These are phyloP conservation scores for Mythimna ferrago DNA, from an alignment of 2,888 invertebrate species.

Conservation along the genomic window DNA sequence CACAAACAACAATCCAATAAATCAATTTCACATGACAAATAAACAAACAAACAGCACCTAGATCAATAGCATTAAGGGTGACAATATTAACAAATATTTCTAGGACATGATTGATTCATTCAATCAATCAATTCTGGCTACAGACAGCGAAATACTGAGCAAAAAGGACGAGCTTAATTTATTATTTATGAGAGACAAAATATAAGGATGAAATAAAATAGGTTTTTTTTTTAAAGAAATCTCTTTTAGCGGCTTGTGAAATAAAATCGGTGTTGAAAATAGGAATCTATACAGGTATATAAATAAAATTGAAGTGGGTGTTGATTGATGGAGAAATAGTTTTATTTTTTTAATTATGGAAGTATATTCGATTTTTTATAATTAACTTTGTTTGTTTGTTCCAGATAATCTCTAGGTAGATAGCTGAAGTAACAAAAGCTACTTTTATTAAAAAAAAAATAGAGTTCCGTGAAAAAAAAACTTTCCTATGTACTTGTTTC, in stretches of 20 bases:
- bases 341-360: too few relatives aligned
- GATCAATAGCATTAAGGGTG: constrained; percentile 28
- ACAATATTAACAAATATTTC: constrained; percentile 34
- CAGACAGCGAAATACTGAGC: constrained; percentile 17
- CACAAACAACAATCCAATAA: constrained; percentile 3
- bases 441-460: too few relatives aligned
- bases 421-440: too few relatives aligned
- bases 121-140: constrained; percentile 38
- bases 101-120: constrained; percentile 37
- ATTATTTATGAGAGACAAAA: constrained; percentile 12
- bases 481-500: too few relatives aligned
- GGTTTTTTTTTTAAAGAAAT: neutral
- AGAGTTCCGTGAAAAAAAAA: too few relatives aligned
- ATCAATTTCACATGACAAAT: constrained; percentile 29
- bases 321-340: too few relatives aligned
- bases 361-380: too few relatives aligned
- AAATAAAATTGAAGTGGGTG: too few relatives aligned
- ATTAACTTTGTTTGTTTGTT: too few relatives aligned
- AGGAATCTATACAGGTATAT: too few relatives aligned
- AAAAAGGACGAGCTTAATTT: constrained; percentile 24
- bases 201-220: neutral
- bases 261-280: too few relatives aligned
- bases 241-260: neutral
- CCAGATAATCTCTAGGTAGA: too few relatives aligned
- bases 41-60: constrained; percentile 8